These are phyloP conservation scores for Tortricodes alternella DNA, from an alignment of 2,888 invertebrate species.

Conservation along the genomic window DNA sequence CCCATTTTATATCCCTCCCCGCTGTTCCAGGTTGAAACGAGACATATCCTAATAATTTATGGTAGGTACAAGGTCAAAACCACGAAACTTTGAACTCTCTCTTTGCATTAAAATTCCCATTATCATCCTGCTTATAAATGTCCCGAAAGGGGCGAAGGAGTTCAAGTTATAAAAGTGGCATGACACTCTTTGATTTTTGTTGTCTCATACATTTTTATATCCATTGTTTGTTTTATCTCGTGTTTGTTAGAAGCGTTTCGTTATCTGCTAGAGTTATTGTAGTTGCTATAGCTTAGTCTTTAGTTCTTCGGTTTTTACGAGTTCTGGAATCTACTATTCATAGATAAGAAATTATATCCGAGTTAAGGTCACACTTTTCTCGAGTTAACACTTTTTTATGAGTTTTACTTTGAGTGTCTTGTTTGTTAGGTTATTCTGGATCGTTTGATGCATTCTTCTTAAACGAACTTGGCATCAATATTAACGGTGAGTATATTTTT, in stretches of 20 bases:
- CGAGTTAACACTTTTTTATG: background rate
- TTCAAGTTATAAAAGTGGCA: background rate
- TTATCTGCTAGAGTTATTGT: conserved; percentile 18
- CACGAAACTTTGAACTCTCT: conserved; percentile 22
- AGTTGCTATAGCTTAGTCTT: background rate
- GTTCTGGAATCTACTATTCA: background rate
- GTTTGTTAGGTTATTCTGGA: background rate
- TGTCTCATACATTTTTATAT: conserved; percentile 29
- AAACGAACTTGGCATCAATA: too few relatives aligned
- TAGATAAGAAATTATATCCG: conserved; percentile 5
- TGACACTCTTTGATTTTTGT: conserved; percentile 26
- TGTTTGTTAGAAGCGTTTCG: conserved; percentile 22
- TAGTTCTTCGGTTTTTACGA: conserved; percentile 16
- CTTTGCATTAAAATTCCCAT: background rate
- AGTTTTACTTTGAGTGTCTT: background rate
- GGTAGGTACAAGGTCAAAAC: conserved; percentile 45
- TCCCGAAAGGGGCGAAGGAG: background rate
- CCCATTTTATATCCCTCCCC: conserved; percentile 43
- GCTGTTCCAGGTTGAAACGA: conserved; percentile 50
- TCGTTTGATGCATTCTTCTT: background rate
- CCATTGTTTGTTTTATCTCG: conserved; percentile 29
- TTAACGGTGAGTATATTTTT: too few relatives aligned
- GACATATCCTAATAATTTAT: conserved; percentile 45
- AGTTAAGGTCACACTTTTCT: background rate
- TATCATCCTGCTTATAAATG: background rate